Evolutionary conservation across 2,113 vertebrate species (phyloP).

Genomic region (Pyrgilauda ruficollis): DNA sequence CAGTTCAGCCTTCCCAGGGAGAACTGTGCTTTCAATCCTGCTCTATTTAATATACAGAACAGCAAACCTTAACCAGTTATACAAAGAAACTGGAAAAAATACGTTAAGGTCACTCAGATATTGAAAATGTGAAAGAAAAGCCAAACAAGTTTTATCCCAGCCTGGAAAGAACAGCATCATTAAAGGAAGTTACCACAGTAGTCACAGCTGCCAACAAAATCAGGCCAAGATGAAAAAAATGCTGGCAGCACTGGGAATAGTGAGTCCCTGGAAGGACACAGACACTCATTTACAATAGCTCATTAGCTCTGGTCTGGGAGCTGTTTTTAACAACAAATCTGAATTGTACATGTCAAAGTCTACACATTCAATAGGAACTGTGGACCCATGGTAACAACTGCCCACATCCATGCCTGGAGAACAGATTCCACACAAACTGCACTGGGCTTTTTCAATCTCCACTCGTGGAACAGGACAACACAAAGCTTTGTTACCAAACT

Average conservation of each 20-base stretch:
- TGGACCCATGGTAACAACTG: neutral
- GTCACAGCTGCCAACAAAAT: slow-evolving; percentile 5
- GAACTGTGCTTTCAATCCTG: neutral
- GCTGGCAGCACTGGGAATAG: neutral
- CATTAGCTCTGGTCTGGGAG: neutral
- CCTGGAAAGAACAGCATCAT: slow-evolving; percentile 37
- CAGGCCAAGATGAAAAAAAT: neutral
- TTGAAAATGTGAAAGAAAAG: slow-evolving; percentile 1
- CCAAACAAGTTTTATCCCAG: neutral
- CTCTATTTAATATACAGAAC: neutral
- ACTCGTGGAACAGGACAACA: fast-evolving
- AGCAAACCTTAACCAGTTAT: neutral
- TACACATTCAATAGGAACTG: neutral
- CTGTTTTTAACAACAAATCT: neutral
- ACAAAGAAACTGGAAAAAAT: neutral
- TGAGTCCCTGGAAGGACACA: neutral
- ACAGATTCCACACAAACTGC: neutral
- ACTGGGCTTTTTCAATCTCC: neutral
- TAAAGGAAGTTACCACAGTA: slow-evolving; percentile 27
- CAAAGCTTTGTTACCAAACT: neutral
- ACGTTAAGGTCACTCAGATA: neutral
- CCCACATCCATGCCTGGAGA: neutral
- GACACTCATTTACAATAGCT: neutral
- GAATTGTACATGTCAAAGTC: neutral
- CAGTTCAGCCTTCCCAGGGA: neutral